Conservation (phyloP, 2,888 invertebrate species). For the Nesidiocoris tenuis region DNA sequence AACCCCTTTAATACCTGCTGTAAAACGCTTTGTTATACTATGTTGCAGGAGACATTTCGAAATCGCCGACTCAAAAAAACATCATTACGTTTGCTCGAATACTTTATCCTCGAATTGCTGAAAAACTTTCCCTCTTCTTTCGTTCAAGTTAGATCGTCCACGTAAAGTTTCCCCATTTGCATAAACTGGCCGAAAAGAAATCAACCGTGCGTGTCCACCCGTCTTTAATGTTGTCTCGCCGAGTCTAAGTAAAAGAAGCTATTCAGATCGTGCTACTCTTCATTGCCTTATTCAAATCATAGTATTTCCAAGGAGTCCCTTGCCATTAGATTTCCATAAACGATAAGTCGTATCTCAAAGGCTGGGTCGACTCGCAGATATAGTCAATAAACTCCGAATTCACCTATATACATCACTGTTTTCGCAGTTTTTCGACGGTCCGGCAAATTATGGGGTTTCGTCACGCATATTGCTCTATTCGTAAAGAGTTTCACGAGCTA, state of each 20-base stretch:
- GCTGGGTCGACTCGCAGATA: background rate
- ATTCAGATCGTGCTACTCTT: background rate
- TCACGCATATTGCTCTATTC: too few species aligned
- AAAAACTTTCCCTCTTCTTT: background rate
- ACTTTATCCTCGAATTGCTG: background rate
- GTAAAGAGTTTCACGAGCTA: too few species aligned
- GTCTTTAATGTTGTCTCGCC: background rate
- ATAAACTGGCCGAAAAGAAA: background rate
- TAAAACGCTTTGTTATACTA: too few species aligned
- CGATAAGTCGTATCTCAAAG: too few species aligned
- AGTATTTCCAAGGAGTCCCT: background rate
- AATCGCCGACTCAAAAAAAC: background rate
- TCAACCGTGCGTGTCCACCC: background rate
- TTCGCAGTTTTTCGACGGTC: background rate
- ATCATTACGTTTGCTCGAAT: background rate
- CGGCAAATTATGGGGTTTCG: background rate
- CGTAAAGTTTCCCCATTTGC: background rate
- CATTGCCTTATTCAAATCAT: background rate
- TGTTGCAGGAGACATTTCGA: too few species aligned
- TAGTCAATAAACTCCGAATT: too few species aligned
- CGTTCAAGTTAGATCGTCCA: background rate
- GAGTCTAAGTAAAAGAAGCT: background rate
- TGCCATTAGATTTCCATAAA: background rate
- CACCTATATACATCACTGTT: too few species aligned
- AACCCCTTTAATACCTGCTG: too few species aligned